phyloP scores from a whole-genome alignment of 1,140 invertebrate species.

The Zaprionus capensis region DNA sequence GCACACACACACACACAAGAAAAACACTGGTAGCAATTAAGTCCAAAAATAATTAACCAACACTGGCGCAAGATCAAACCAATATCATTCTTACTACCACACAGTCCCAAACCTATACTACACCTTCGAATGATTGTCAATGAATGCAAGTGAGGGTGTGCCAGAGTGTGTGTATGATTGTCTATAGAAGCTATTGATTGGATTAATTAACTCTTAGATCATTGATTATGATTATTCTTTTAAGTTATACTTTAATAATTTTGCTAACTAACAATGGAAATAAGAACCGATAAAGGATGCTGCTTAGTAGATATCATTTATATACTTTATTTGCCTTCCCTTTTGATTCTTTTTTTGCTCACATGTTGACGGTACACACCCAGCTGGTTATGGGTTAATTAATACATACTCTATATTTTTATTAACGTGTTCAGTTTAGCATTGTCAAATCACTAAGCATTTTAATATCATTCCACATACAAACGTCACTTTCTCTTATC shows the following conservation, averaged over 20 bases:
- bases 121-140: slow-evolving; percentile 3
- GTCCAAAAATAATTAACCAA: slow-evolving; percentile 62
- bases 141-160: background rate
- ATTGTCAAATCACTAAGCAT: slow-evolving; percentile 25
- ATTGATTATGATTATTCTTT: slow-evolving; percentile 26
- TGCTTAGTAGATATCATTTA: slow-evolving; percentile 12
- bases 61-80: slow-evolving; percentile 50
- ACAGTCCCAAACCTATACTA: background rate
- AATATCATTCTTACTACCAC: slow-evolving; percentile 25
- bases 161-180: slow-evolving; percentile 18
- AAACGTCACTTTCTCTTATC: slow-evolving; percentile 30
- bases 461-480: slow-evolving; percentile 30
- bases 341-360: slow-evolving; percentile 19
- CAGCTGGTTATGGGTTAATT: slow-evolving; percentile 55
- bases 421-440: slow-evolving; percentile 31
- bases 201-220: slow-evolving; percentile 38
- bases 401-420: slow-evolving; percentile 22
- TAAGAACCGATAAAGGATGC: slow-evolving; percentile 11
- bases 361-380: slow-evolving; percentile 31
- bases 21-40: slow-evolving; percentile 71
- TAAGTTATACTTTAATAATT: slow-evolving; percentile 37
- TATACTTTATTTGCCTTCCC: slow-evolving; percentile 7
- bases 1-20: slow-evolving; percentile 40
- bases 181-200: slow-evolving; percentile 42
- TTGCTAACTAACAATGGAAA: slow-evolving; percentile 58